Evolutionary conservation across 1,140 invertebrate species (phyloP).

Genomic region (Drosophila pachea): DNA sequence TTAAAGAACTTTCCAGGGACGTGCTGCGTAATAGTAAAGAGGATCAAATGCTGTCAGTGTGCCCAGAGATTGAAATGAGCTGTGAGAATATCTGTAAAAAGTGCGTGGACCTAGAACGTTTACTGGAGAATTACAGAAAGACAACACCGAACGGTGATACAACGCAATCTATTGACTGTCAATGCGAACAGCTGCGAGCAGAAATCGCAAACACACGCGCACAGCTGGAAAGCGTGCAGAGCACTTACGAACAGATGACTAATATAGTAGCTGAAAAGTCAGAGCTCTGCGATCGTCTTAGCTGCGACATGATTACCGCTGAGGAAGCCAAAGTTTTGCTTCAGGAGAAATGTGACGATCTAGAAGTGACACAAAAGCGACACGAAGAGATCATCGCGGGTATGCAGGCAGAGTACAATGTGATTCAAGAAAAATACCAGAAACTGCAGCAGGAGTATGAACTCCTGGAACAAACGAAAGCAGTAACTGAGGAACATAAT

Average conservation of each 20-base stretch:
- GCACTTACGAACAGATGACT: conserved; percentile 29
- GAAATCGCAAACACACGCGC: conserved; percentile 39
- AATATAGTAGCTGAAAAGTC: conserved; percentile 34
- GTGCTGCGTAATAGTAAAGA: conserved; percentile 53
- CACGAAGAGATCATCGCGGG: conserved; percentile 27
- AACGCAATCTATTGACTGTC: conserved; percentile 27
- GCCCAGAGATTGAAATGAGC: conserved; percentile 41
- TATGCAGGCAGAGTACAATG: conserved; percentile 47
- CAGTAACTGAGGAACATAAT: conserved; percentile 17
- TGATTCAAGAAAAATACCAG: conserved; percentile 52
- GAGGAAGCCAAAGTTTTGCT: conserved; percentile 33
- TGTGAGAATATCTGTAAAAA: conserved; percentile 55
- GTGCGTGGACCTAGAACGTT: conserved; percentile 47
- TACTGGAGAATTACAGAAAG: conserved; percentile 40
- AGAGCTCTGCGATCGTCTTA: conserved; percentile 38
- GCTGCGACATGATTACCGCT: conserved; percentile 26
- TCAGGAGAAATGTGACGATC: conserved; percentile 36
- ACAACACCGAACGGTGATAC: conserved; percentile 12
- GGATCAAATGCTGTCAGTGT: conserved; percentile 47
- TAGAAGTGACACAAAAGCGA: conserved; percentile 34
- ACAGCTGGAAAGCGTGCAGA: conserved; percentile 49
- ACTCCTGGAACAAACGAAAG: conserved; percentile 16
- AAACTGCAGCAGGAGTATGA: conserved; percentile 49
- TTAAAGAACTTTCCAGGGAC: conserved; percentile 37
- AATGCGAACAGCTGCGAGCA: conserved; percentile 46